Evolutionary conservation across 2,113 vertebrate genomes (phyloP), one percentile per base, ranked within the genome.

Genomic region (Sinocyclocheilus anophthalmus): DNA sequence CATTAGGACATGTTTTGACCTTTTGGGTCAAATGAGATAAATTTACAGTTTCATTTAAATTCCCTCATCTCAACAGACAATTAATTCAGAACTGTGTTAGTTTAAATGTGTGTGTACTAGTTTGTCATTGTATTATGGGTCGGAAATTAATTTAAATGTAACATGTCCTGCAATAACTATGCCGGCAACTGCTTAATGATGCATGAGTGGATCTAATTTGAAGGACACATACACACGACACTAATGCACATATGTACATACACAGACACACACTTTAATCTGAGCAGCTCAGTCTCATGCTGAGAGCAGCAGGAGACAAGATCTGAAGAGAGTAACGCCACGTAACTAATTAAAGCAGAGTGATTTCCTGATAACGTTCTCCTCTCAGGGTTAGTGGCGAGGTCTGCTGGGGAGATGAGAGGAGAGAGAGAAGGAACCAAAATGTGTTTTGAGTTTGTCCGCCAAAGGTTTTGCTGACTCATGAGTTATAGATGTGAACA

Each of bases 401-500:
- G 90, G 82, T 79, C 79, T 61, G 86, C 65, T 88, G 84, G 87
- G 89, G 69, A 45, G 42, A 77, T 37, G 77, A 63, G 76, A 79
- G 48, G n/a, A 81, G 69, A 73, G 76, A 61, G 55, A 55, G 39
- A 75, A 16, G n/a, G 14, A 39, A 7, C 33, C 76, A 59, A 37
- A 76, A 57, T 76, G 69, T 82, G 83, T 86, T 84, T 75, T 72
- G n/a, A 33, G 53, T 61, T 84, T 79, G 82, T 86, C 84, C 87
- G 82, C 89, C 91, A 90, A 84, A 81, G 82, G 88, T 94, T 92
- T 87, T 90, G 92, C 93, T 92, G 91, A 94, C 88, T 92, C 91
- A 87, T 20, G 45, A 63, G 86, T 91, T 77, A 67, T 59, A 50
- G 26, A 81, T 53, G 42, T 37, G 75, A 81, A 83, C 45, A 59